Evolutionary conservation across 2,888 invertebrate species (phyloP), one percentile per base, ranked within the genome.

Genomic region (Volucella inflata): DNA sequence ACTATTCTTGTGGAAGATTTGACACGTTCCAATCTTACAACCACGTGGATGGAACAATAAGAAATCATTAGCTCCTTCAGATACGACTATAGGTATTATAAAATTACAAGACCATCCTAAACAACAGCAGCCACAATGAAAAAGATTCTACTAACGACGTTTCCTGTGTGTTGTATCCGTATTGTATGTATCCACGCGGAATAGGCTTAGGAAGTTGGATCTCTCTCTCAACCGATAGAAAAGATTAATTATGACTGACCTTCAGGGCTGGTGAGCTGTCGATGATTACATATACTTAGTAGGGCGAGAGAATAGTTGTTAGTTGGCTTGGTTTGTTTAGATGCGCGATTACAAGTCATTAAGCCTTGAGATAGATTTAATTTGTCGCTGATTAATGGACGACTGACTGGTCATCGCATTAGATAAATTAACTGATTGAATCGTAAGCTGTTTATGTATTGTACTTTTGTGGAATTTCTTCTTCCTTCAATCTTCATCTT

Each of bases 381-480:
- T 75, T 84, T 79, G 74, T 79, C 70, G 64, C 55, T 84, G 71
- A 84, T 84, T 80, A 71, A 75, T 75, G 53, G 36, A 30, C 30
- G 30, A 6, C 6, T 30, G 65, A 67, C 75, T 12, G 50, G 80
- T 80, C 60, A 67, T 55, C 65, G 60, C 70, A 75, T 79, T 79
- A 79, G 72, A n/a, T 80, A 67, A 84, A 80, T 80, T 65, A 80
- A 71, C 84, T 75, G 76, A 80, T 84, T 84, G 75, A 76, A 71
- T 60, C 16, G 46, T 59, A 68, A 68, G 68, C 60, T 77, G 60
- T 60, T 46, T 53, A 67, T 50, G 16, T 67, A 6, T 30, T 6
- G 6, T 30, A 53, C 67, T 67, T 67, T 51, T 42, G 53, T 65
- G 67, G 67, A 42, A 67, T 67, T 67, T 67, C 16, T 40, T 59